These are phyloP conservation scores for Myripristis murdjan DNA, from an alignment of 2,797 vertebrate genomes.

Conservation along the genomic window DNA sequence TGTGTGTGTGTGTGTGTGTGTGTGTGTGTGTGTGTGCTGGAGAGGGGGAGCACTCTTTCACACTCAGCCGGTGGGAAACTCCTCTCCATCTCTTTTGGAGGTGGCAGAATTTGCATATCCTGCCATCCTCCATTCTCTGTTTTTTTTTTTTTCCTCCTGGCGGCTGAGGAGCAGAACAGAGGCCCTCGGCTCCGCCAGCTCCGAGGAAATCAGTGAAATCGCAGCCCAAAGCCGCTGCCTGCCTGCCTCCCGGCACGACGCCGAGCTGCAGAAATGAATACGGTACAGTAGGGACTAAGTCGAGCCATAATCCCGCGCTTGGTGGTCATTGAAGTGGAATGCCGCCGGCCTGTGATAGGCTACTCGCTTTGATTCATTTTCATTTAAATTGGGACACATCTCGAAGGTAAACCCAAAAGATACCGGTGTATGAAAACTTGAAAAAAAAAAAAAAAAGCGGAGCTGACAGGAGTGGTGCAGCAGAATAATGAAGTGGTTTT, in stretches of 20 bases:
- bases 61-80: conserved; percentile 84
- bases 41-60: conserved; percentile 75
- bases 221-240: conserved; percentile 21
- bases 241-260: conserved; percentile 40
- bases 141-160: conserved; percentile 25
- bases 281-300: conserved; percentile 15
- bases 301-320: conserved; percentile 19
- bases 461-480: neutral
- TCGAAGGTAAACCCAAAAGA: conserved; percentile 44
- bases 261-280: conserved; percentile 10
- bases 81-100: conserved; percentile 78
- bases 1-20: conserved; percentile 53
- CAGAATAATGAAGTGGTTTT: neutral
- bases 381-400: conserved; percentile 57
- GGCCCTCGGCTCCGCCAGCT: conserved; percentile 28
- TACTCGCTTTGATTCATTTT: conserved; percentile 46
- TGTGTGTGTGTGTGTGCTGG: conserved; percentile 50
- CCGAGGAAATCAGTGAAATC: conserved; percentile 53
- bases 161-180: conserved; percentile 54
- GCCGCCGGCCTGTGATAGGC: conserved; percentile 29
- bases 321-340: conserved; percentile 39
- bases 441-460: too few relatives aligned
- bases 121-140: conserved; percentile 69
- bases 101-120: conserved; percentile 78
- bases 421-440: conserved; percentile 15